Evolutionary conservation across 2,113 vertebrate species (phyloP).

Genomic region (Chrysochloris asiatica): DNA sequence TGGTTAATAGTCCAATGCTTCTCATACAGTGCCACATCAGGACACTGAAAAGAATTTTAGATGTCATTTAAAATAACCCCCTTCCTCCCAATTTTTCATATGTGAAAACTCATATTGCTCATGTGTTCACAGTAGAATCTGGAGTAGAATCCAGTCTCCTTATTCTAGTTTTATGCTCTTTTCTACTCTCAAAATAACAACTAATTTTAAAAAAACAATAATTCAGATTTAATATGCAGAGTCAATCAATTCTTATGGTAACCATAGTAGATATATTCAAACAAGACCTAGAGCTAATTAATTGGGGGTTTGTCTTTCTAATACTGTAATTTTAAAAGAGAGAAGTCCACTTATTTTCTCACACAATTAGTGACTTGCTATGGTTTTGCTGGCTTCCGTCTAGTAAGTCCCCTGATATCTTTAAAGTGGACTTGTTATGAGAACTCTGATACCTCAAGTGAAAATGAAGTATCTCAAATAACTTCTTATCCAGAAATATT

Average conservation of each 20-base stretch:
- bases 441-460: neutral
- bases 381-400: neutral
- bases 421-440: neutral
- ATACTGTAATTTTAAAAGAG: neutral
- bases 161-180: neutral
- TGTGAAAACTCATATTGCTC: neutral
- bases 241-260: neutral
- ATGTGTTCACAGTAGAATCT: neutral
- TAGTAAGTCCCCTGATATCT: neutral
- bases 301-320: neutral
- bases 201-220: neutral
- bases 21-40: too few species aligned
- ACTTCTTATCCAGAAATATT: neutral
- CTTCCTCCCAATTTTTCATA: neutral
- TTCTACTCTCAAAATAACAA: slow-evolving; percentile 28
- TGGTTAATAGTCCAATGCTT: too few species aligned
- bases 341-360: neutral
- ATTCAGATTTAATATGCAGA: neutral
- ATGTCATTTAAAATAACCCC: neutral
- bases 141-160: neutral
- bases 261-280: neutral
- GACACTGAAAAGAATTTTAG: neutral
- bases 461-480: neutral
- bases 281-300: neutral
- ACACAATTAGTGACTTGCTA: neutral